Percentiles rank a stretch among this genome's conserved stretches.
Evolutionary conservation across 2,797 vertebrate species (phyloP).

Genomic region (Ispidina lecontei): DNA sequence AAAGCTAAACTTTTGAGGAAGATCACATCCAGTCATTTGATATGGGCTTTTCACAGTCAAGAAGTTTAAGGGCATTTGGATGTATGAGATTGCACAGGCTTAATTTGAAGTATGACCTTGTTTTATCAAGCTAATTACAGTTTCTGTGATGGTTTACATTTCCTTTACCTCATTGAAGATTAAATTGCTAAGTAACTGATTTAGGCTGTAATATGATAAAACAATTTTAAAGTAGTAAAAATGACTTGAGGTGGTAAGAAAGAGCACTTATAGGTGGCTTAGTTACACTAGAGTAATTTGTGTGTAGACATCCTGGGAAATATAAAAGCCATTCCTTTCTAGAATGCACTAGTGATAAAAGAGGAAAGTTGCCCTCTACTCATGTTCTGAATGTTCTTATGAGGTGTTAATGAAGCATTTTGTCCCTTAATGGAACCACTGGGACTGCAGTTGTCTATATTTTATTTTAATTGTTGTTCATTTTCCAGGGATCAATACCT

Average conservation of each 20-base stretch:
- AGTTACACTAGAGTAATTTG: neutral
- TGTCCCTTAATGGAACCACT: constrained; percentile 5
- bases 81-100: neutral
- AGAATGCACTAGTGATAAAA: neutral
- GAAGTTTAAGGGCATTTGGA: neutral
- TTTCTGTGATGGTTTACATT: neutral
- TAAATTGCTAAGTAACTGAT: neutral
- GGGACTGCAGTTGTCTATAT: constrained; percentile 25
- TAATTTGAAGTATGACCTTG: neutral
- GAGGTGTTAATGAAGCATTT: constrained; percentile 56
- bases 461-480: constrained; percentile 48
- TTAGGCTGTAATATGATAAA: neutral
- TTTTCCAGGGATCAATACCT: constrained; percentile 57
- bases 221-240: neutral
- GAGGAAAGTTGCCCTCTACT: neutral
- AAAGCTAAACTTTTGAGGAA: neutral
- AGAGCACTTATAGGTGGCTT: neutral
- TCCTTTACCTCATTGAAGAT: neutral
- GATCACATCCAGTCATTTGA: neutral
- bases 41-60: neutral
- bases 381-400: neutral
- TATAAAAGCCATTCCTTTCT: neutral
- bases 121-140: constrained; percentile 5
- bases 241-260: neutral
- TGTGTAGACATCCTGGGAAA: neutral